Evolutionary conservation across 1,140 invertebrate species (phyloP).

Genomic region (Brachionus manjavacas): DNA sequence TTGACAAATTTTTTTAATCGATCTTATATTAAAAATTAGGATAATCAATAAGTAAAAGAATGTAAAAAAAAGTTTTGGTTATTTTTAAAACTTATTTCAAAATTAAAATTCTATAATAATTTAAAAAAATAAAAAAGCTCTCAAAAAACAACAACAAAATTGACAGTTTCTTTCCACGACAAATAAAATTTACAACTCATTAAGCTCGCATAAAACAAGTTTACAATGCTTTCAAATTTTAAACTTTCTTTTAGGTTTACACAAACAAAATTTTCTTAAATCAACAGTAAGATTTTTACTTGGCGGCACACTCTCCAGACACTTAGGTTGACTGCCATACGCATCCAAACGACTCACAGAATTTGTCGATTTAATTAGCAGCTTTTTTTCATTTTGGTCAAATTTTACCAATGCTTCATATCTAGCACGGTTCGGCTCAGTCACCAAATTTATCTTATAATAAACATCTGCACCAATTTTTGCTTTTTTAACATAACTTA

Average conservation of each 20-base stretch:
- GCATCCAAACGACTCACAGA: slow-evolving; percentile 76
- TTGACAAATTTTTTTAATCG: too few relatives aligned
- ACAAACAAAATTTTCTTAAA: slow-evolving; percentile 38
- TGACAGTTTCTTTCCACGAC: too few relatives aligned
- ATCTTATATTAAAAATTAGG: too few relatives aligned
- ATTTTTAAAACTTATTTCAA: too few relatives aligned
- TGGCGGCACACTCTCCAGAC: neutral
- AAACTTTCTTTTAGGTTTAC: neutral
- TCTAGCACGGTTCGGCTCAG: slow-evolving; percentile 68
- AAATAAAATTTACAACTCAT: too few relatives aligned
- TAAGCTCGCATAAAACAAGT: too few relatives aligned
- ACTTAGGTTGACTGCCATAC: slow-evolving; percentile 62
- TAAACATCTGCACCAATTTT: slow-evolving; percentile 57
- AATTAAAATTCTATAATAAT: too few relatives aligned
- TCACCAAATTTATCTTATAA: slow-evolving; percentile 73
- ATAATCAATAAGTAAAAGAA: too few relatives aligned
- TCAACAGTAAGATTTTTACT: slow-evolving; percentile 16
- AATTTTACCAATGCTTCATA: slow-evolving; percentile 71
- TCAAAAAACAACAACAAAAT: too few relatives aligned
- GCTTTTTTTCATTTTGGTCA: slow-evolving; percentile 61
- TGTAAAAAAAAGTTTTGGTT: too few relatives aligned
- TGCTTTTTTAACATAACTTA: neutral
- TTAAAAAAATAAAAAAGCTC: too few relatives aligned
- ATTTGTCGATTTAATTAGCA: slow-evolving; percentile 67
- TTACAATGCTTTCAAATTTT: neutral